These are phyloP conservation scores for Aromia moschata DNA, from an alignment of 2,888 invertebrate species.

Conservation along the genomic window DNA sequence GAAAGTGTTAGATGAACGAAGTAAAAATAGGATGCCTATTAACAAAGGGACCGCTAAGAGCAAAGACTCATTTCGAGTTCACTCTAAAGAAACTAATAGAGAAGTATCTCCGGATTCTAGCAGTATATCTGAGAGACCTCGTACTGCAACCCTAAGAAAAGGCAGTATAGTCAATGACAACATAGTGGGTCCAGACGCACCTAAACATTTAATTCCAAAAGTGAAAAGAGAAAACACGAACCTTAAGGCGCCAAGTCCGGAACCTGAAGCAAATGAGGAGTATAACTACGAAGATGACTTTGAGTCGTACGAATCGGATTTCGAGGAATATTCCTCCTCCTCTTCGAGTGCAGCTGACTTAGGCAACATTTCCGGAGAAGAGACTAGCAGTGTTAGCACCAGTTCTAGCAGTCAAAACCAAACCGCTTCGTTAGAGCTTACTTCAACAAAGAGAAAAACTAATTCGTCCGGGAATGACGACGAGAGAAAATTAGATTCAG, in stretches of 20 bases:
- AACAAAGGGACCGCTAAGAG: background rate
- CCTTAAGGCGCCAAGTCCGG: conserved; percentile 19
- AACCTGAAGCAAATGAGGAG: conserved; percentile 35
- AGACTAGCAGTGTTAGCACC: conserved; percentile 41
- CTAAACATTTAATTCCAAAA: conserved; percentile 22
- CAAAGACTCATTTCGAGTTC: background rate
- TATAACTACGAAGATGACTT: conserved; percentile 67
- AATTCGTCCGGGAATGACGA: conserved; percentile 58
- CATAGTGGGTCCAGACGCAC: conserved; percentile 56
- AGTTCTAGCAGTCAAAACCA: conserved; percentile 39
- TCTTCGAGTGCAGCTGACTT: conserved; percentile 39
- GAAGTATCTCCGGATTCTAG: conserved; percentile 44
- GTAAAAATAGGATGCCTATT: background rate
- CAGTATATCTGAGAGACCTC: conserved; percentile 54
- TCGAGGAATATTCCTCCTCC: conserved; percentile 61
- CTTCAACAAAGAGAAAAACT: conserved; percentile 27
- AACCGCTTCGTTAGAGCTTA: conserved; percentile 23
- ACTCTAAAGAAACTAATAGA: conserved; percentile 26
- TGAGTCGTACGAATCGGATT: conserved; percentile 69
- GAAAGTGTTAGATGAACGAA: too few species aligned
- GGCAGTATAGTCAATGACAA: conserved; percentile 58
- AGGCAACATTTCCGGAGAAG: conserved; percentile 38
- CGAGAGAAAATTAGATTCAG: conserved; percentile 69
- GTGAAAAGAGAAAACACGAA: conserved; percentile 15
- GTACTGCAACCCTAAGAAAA: conserved; percentile 59